Base-by-base conservation (phyloP, 1,140 invertebrate genomes). In the Drosophila arizonae region DNA sequence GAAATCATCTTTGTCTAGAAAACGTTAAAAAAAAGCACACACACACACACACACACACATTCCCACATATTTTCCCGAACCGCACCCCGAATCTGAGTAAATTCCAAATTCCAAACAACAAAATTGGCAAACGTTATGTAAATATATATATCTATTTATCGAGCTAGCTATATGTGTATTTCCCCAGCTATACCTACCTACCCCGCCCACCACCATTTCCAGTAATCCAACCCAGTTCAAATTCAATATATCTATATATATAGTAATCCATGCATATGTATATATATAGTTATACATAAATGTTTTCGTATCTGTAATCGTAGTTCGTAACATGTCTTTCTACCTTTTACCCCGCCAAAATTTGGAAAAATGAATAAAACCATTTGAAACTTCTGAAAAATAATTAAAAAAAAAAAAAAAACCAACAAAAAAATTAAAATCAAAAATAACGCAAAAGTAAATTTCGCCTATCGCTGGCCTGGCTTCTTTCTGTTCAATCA, bases 391-490 rank as follows among this genome's bases (percentile, higher is more conserved):
- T 66, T 74, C 72, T 61, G 62, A 71, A 61, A 66, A 63, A 64
- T 51, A 77, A 48, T 55, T 55, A 63, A 77, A 52, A 73, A 64
- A 63, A 77, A 52, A 73, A 64, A 63, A 69, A 72, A 76, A 43
- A 24, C 21, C 21, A 24, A 24, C 21, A 24, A 24, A 24, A 24
- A 24, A 24, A 24, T 24, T 24, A 2, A 77, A 66, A 67, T 24
- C 21, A 77, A 66, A 67, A 33, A 33, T 33, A 33, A 33, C 63
- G 63, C 60, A 76, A 76, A 71, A 69, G 62, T 66, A 75, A 71
- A 80, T 70, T 88, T 79, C 70, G 85, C 77, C 84, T 88, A 85
- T 89, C 73, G 82, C 82, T 87, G 79, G 84, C 85, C 80, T 88
- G 84, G 84, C 84, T 88, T 88, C 81, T 88, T 46, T 46, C 43